Percentiles rank a stretch among this genome's conserved stretches.
These are phyloP conservation scores for Protonibea diacanthus DNA, from an alignment of 2,797 vertebrate species.

Conservation along the genomic window DNA sequence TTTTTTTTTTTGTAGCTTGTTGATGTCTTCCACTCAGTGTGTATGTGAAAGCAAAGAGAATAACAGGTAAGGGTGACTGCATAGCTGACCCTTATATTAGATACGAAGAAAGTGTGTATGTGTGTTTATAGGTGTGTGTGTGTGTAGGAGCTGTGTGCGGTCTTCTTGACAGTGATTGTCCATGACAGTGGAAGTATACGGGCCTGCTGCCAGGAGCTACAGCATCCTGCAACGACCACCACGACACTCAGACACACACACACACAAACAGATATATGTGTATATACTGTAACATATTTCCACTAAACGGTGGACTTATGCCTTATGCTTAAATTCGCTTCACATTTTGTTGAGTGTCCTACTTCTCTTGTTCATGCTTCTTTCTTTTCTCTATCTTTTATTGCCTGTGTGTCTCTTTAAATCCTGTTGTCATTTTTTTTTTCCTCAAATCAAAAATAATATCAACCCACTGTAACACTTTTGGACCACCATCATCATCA, in stretches of 20 bases:
- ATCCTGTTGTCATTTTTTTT: background rate
- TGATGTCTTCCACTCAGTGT: conserved; percentile 43
- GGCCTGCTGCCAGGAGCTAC: conserved; percentile 67
- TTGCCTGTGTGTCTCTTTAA: background rate
- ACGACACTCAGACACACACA: conserved; percentile 22
- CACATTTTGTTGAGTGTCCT: background rate
- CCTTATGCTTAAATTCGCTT: background rate
- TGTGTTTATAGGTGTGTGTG: conserved; percentile 16
- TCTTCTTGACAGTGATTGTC: conserved; percentile 73
- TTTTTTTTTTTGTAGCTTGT: conserved; percentile 28
- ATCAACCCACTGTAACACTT: background rate
- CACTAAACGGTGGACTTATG: background rate
- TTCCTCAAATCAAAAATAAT: background rate
- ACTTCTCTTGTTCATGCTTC: background rate
- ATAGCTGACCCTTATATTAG: conserved; percentile 64
- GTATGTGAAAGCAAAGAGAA: conserved; percentile 60
- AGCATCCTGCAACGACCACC: conserved; percentile 29
- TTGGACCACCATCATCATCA: background rate
- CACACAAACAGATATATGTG: background rate
- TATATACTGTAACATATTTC: conserved; percentile 3
- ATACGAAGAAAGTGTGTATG: conserved; percentile 31
- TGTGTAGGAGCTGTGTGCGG: conserved; percentile 23
- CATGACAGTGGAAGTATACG: conserved; percentile 70
- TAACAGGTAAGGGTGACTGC: conserved; percentile 66
- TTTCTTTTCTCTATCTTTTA: background rate